Evolutionary conservation across 2,113 vertebrate species (phyloP).

Genomic region (Tringa solitaria): DNA sequence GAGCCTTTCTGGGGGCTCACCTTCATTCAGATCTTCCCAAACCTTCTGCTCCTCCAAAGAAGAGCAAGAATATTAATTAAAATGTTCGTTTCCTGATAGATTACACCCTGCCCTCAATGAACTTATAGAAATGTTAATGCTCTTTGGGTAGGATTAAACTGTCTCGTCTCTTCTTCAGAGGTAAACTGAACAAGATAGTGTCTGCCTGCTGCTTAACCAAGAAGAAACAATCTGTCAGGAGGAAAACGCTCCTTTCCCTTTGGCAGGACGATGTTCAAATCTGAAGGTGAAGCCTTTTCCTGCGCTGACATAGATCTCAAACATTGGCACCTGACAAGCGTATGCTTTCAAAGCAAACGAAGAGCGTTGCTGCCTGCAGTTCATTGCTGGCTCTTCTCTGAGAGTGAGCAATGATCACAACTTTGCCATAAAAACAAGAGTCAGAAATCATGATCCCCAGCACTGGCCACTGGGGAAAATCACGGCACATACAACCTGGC

Average conservation of each 20-base stretch:
- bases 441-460: not conserved
- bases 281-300: not conserved
- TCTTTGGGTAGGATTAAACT: slow-evolving; percentile 1
- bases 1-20: not conserved
- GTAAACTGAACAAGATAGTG: not conserved
- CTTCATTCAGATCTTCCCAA: not conserved
- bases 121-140: not conserved
- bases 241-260: not conserved
- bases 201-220: not conserved
- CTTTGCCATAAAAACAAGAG: not conserved
- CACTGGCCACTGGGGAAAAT: not conserved
- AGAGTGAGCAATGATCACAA: accelerated
- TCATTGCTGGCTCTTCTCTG: not conserved
- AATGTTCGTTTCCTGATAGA: not conserved
- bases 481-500: not conserved
- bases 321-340: not conserved
- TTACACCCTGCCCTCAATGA: not conserved
- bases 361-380: not conserved
- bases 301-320: not conserved
- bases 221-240: not conserved
- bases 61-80: not conserved
- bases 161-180: not conserved
- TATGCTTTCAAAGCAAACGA: not conserved
- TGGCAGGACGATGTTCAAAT: not conserved
- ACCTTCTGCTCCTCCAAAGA: not conserved